Evolutionary conservation across 2,113 vertebrate genomes (phyloP).

Genomic region (Gymnocephalus cernua): DNA sequence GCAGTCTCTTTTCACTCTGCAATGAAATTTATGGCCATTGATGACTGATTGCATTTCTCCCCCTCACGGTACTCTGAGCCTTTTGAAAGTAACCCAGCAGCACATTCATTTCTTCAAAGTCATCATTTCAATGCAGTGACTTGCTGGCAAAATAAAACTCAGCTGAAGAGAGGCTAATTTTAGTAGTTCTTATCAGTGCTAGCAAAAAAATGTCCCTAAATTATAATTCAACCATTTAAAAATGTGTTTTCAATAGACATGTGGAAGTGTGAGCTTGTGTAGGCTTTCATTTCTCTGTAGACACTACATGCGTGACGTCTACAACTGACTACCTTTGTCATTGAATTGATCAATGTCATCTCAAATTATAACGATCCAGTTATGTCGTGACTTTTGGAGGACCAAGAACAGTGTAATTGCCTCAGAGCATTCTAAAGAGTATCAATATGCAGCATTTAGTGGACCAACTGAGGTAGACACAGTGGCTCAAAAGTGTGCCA

Average conservation of each 20-base stretch:
- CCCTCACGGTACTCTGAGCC: slow-evolving; percentile 61
- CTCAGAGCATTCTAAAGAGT: slow-evolving; percentile 38
- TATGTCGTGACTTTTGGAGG: slow-evolving; percentile 45
- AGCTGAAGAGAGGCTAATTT: slow-evolving; percentile 67
- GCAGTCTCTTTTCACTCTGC: slow-evolving; percentile 69
- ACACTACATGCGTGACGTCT: background rate
- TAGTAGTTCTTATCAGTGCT: slow-evolving; percentile 57
- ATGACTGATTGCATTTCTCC: slow-evolving; percentile 81
- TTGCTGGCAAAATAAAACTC: slow-evolving; percentile 73
- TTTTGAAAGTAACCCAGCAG: slow-evolving; percentile 78
- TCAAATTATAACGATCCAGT: slow-evolving; percentile 50
- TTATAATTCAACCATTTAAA: slow-evolving; percentile 31
- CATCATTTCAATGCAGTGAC: slow-evolving; percentile 77
- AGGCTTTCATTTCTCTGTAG: background rate
- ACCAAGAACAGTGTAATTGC: slow-evolving; percentile 55
- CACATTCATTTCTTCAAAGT: slow-evolving; percentile 77
- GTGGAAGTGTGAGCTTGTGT: background rate
- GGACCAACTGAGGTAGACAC: slow-evolving; percentile 57
- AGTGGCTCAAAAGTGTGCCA: slow-evolving; percentile 43
- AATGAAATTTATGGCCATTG: slow-evolving; percentile 80
- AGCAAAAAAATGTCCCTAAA: slow-evolving; percentile 38
- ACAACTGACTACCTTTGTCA: slow-evolving; percentile 8
- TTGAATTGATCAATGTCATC: slow-evolving; percentile 49
- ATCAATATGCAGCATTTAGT: slow-evolving; percentile 61
- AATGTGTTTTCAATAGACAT: slow-evolving; percentile 9